phyloP scores from a whole-genome alignment of 2,113 vertebrate genomes.

The Camarhynchus parvulus region DNA sequence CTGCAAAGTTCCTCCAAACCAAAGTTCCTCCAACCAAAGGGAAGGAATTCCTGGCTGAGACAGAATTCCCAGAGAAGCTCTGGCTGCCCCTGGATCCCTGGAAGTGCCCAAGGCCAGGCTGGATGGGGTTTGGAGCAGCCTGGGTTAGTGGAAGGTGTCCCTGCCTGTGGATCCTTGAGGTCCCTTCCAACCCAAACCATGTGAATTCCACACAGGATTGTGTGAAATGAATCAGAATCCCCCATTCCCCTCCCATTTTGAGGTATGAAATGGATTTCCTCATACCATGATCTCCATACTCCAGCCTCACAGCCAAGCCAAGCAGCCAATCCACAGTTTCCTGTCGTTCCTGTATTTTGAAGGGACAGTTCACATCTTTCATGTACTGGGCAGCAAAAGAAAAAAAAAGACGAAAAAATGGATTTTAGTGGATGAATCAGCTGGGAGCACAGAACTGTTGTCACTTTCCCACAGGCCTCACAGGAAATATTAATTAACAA shows the following conservation, averaged over 20 bases:
- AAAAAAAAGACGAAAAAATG: neutral
- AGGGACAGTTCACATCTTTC: constrained; percentile 92
- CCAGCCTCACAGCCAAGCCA: constrained; percentile 93
- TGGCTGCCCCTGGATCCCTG: neutral
- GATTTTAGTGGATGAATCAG: neutral
- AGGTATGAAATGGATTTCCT: neutral
- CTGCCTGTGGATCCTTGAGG: neutral
- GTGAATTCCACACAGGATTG: neutral
- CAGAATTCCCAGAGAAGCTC: neutral
- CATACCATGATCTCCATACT: constrained; percentile 96
- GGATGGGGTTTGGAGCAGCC: fast-evolving
- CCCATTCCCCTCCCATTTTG: neutral
- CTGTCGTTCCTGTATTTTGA: constrained; percentile 84
- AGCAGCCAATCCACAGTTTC: constrained; percentile 95
- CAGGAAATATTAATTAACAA: neutral
- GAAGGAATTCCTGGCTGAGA: neutral
- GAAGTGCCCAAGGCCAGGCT: fast-evolving
- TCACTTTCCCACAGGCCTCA: neutral
- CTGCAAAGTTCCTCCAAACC: neutral
- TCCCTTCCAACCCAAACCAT: neutral
- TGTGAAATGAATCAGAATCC: neutral
- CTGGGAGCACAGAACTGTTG: neutral
- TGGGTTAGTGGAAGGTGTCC: fast-evolving
- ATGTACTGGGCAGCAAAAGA: constrained; percentile 81
- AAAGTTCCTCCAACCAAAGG: neutral